Evolutionary conservation across 2,888 invertebrate genomes (phyloP), one percentile per base, ranked within the genome.

Genomic region (Himalopsyche japonica): DNA sequence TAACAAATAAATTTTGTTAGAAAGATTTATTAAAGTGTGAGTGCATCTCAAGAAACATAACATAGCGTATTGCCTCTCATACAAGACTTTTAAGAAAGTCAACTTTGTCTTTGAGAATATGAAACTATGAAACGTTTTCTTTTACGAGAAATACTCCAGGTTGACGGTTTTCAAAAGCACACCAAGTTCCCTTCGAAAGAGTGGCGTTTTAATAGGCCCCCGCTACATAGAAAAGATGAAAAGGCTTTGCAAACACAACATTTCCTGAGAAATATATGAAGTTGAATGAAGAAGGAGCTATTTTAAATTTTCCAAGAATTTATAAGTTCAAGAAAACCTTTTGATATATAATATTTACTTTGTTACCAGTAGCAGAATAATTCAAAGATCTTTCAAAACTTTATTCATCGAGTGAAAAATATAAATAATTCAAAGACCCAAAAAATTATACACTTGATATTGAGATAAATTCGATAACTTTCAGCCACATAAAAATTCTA

Each of bases 131-230:
- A 70, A 70, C 70, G 70, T 70, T 70, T 70, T 70, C 70, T 70
- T 27, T 70, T 27, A 30, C 70, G n/a, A 70, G 70, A 70, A 70
- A 70, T 70, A 70, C 70, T 70, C 27, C 70, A 70, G 70, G 70
- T 49, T 64, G 64, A 64, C 24, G 64, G 32, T 77, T 77, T 77
- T 77, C 43, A 43, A 77, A 77, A 77, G 77, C 77, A 24, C 77
- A 77, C 77, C 77, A n/a, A 77, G 77, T 77, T 77, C 18, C 34
- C 77, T 77, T 77, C 43, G n/a, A 43, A 34, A 43, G 77, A 77
- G 77, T 80, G 80, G 80, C 80, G 64, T 80, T 80, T 80, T 49
- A 57, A 32, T 64, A 64, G 70, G 64, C 57, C 80, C 34, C 64
- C 7, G 37, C 64, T n/a, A 34, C 37, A n/a, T 34, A 37, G 34